Base-by-base conservation (phyloP, 2,888 invertebrate genomes). In the Agyllia agylla region DNA sequence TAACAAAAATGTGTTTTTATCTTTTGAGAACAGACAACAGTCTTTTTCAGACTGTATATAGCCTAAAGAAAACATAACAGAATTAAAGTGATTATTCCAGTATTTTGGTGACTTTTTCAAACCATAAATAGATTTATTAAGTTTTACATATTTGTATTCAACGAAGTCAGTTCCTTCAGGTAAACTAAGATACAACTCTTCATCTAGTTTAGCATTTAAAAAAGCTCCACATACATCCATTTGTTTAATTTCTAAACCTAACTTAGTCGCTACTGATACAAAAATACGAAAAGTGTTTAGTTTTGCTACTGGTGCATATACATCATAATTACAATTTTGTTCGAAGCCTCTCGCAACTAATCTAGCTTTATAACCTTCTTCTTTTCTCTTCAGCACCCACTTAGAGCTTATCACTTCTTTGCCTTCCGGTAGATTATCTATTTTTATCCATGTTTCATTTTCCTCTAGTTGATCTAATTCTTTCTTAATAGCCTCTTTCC, bases 271-370 rank as follows among this genome's bases (percentile, higher is more conserved):
- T 38, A 84, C 84, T 33, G 84, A 70, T 15, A 84, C 35, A 70
- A 84, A 73, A 38, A 35, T 73, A 30, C 75, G 33, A 38, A 73
- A 27, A 13, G 86, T 82, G 9, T 33, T 70, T 3, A 86, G 49
- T 17, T 70, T 86, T 33, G 82, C 86, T 27, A 86, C 82, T 38
- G 86, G 86, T 57, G 81, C 57, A 86, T 86, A 82, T 17, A 75
- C 38, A 82, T 86, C 75, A 49, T 81, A 57, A 11, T 24, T n/a
- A 82, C 35, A 75, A 13, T 86, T n/a, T 57, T 86, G 80, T 82
- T 86, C 38, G 42, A 86, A 86, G 11, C 82, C 86, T 75, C 80
- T 86, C 5, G 81, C 86, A 11, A 86, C 86, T 30, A 86, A 20
- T 42, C 86, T 82, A 27, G 84, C 73, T 24, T 84, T 84, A 35